Conservation (phyloP, 2,888 invertebrate species). For the Tinea pellionella region DNA sequence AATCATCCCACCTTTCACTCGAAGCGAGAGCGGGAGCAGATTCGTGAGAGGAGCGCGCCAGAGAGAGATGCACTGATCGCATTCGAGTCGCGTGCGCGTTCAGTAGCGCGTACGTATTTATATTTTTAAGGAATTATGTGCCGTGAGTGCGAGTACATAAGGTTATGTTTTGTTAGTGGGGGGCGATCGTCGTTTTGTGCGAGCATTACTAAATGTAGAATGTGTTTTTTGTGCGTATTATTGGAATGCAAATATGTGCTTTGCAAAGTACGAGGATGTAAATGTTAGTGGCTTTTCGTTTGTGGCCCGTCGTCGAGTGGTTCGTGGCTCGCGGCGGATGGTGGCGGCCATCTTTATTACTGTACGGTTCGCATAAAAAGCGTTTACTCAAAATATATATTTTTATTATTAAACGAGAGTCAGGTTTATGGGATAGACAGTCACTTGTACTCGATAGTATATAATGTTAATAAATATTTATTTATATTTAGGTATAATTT, state of each 20-base stretch:
- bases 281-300: slow-evolving; percentile 25
- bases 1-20: slow-evolving; percentile 66
- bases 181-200: slow-evolving; percentile 27
- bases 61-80: slow-evolving; percentile 29
- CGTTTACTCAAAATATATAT: no score
- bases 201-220: slow-evolving; percentile 61
- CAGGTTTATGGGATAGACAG: no score
- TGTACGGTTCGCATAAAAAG: slow-evolving; percentile 47
- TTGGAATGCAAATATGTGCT: slow-evolving; percentile 70
- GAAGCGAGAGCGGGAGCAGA: slow-evolving; percentile 32
- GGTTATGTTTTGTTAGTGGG: slow-evolving; percentile 22
- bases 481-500: no score
- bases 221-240: slow-evolving; percentile 58
- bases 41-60: neutral
- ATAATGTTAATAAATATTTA: no score
- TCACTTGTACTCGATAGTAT: no score
- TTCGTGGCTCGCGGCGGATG: no score
- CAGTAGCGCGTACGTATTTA: neutral
- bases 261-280: slow-evolving; percentile 66
- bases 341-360: slow-evolving; percentile 53
- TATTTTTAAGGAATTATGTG: neutral
- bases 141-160: slow-evolving; percentile 17
- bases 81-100: neutral
- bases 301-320: no score
- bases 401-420: slow-evolving; percentile 17